A percentile compares a stretch with the other conserved stretches of the same genome.
phyloP scores from a whole-genome alignment of 1,140 invertebrate genomes.

The Diploscapter pachys region DNA sequence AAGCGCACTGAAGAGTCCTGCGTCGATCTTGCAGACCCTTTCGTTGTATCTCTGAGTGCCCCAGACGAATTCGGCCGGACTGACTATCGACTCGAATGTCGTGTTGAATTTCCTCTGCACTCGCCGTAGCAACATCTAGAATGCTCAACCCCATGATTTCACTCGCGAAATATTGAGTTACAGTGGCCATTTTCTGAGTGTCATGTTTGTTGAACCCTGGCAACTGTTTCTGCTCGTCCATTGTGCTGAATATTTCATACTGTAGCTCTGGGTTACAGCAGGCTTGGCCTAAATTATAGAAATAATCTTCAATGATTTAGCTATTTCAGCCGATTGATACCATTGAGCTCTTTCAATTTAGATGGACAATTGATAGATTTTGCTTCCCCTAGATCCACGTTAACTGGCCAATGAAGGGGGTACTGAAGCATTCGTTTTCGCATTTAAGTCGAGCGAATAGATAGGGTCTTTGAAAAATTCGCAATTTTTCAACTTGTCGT shows the following conservation, averaged over 20 bases:
- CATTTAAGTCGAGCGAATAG: too few species aligned
- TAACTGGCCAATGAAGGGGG: too few species aligned
- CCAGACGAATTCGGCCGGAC: slow-evolving; percentile 8
- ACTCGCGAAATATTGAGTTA: not conserved
- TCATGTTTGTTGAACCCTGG: not conserved
- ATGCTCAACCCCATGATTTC: not conserved
- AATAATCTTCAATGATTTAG: not conserved
- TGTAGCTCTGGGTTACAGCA: slow-evolving; percentile 10
- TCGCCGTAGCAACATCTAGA: not conserved
- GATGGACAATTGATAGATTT: too few species aligned
- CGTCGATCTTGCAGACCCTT: not conserved
- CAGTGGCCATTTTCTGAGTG: too few species aligned
- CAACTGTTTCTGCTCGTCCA: slow-evolving; percentile 9
- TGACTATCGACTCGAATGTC: slow-evolving; percentile 2
- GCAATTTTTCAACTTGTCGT: too few species aligned
- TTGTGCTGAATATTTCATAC: slow-evolving; percentile 5
- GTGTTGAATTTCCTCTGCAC: slow-evolving; percentile 9
- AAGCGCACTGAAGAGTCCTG: not conserved
- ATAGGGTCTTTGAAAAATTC: too few species aligned
- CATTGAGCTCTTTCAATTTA: too few species aligned
- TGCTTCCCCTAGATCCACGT: too few species aligned
- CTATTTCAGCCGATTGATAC: too few species aligned
- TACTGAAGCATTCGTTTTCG: too few species aligned
- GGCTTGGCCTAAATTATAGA: slow-evolving; percentile 1
- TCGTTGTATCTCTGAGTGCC: not conserved